These are phyloP conservation scores for Drosophila nigromelanica DNA, from an alignment of 1,140 invertebrate genomes.

Conservation along the genomic window DNA sequence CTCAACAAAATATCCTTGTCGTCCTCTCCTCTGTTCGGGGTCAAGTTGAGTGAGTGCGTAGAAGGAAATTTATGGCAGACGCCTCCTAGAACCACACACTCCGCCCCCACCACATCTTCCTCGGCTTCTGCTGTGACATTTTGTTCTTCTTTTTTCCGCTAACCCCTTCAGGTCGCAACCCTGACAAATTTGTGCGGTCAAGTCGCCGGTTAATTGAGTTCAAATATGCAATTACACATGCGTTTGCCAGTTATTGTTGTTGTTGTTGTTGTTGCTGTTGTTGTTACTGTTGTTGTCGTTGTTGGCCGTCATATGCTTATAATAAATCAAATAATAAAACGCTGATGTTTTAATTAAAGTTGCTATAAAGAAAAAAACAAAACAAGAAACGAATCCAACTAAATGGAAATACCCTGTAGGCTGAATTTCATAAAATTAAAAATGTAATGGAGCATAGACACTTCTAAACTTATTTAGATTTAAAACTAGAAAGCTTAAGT, in stretches of 20 bases:
- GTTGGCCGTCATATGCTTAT: conserved; percentile 36
- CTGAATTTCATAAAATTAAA: neutral
- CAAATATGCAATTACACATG: conserved; percentile 76
- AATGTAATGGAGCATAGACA: too few relatives aligned
- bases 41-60: conserved; percentile 68
- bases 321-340: conserved; percentile 74
- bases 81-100: neutral
- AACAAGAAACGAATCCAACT: conserved; percentile 8
- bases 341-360: conserved; percentile 75
- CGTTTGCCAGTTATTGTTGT: conserved; percentile 49
- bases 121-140: neutral
- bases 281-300: conserved; percentile 43
- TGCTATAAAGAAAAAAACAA: conserved; percentile 24
- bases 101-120: neutral
- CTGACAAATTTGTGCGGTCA: conserved; percentile 51
- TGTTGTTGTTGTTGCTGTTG: conserved; percentile 28
- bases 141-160: neutral
- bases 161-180: neutral
- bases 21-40: conserved; percentile 45
- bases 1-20: conserved; percentile 27
- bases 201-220: conserved; percentile 68
- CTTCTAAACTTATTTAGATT: too few relatives aligned
- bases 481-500: too few relatives aligned
- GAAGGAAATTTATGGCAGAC: conserved; percentile 58
- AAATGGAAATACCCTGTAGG: conserved; percentile 8